These are phyloP conservation scores for Lindbergichthys nudifrons DNA, from an alignment of 2,797 vertebrate genomes.

Conservation along the genomic window DNA sequence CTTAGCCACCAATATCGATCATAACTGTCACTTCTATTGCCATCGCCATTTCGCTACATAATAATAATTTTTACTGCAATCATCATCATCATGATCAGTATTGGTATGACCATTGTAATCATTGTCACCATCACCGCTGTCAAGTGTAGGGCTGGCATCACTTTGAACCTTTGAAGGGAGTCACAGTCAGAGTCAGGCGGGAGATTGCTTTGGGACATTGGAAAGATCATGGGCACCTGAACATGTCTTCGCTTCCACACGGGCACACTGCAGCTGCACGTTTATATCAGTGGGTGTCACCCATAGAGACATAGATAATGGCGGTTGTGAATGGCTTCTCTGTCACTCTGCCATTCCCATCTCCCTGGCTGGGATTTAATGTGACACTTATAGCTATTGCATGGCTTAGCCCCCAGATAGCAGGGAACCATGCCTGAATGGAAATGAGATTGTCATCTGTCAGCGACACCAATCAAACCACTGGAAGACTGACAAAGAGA, in stretches of 20 bases:
- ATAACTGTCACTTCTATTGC: slow-evolving; percentile 5
- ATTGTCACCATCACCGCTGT: slow-evolving; percentile 38
- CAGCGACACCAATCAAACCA: slow-evolving; percentile 76
- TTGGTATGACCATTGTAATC: slow-evolving; percentile 26
- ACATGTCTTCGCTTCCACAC: slow-evolving; percentile 58
- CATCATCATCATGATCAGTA: slow-evolving; percentile 41
- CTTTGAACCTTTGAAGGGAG: slow-evolving; percentile 63
- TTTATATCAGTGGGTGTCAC: slow-evolving; percentile 79
- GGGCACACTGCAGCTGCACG: slow-evolving; percentile 60
- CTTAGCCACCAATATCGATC: slow-evolving; percentile 20
- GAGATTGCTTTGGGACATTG: slow-evolving; percentile 70
- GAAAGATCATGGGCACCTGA: slow-evolving; percentile 72
- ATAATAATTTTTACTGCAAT: slow-evolving; percentile 26
- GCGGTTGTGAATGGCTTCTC: slow-evolving; percentile 71
- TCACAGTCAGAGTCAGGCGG: slow-evolving; percentile 57
- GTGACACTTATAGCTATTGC: slow-evolving; percentile 83
- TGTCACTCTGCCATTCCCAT: slow-evolving; percentile 75
- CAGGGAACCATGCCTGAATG: slow-evolving; percentile 74
- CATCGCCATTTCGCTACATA: slow-evolving; percentile 8
- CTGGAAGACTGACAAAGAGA: slow-evolving; percentile 72
- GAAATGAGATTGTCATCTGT: slow-evolving; percentile 84
- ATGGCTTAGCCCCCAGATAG: slow-evolving; percentile 76
- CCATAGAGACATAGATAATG: slow-evolving; percentile 77
- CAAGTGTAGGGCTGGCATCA: slow-evolving; percentile 33
- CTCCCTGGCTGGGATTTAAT: slow-evolving; percentile 79